Base-by-base conservation (phyloP, 92 coral and sea anemone genomes). In the Paragorgia papillata region DNA sequence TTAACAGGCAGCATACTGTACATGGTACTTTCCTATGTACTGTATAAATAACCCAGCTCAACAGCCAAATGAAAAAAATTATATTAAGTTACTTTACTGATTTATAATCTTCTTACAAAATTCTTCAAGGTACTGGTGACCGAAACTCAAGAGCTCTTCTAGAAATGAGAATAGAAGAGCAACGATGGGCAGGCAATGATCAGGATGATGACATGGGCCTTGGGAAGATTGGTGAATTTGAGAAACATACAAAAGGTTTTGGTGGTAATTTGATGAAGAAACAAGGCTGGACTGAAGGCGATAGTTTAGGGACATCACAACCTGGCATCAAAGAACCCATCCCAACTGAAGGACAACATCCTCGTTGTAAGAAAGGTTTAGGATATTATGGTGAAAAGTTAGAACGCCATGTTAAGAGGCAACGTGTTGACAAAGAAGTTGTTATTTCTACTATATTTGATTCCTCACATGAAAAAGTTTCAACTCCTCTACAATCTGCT, bases 321-420 rank as follows among this genome's bases (percentile, higher is more conserved):
- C 81, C 66, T 2, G 98, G 99, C 15, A 88, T 87, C 7, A 86
- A 82, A 9, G 91, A 95, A 71, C 99, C 99, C 50, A 71, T 95
- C 1, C 69, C 88, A 59, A 90, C 83, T 28, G 96, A 91, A 20
- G 98, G 98, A 57, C 98, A 91, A 75, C 49, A 70, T 43, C 99
- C 99, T 46, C 74, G 69, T 62, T 91, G 90, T 68, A 95, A 95
- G 69, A 83, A 90, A 57, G 99, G 99, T 21, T 75, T 95, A 13
- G 99, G 99, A 1, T 95, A 86, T 74, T 85, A 89, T 80, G 99
- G 99, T 46, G 92, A 95, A 62, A 95, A 95, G 66, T 65, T 95
- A 55, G 82, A 87, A 10, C 83, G 97, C 56, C 81, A 76, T 58
- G 89, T 79, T 48, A 95, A 95, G 49, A 87, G 89, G 75, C 56